phyloP scores from a whole-genome alignment of 1,140 invertebrate species.

The Heliothis subflexa region DNA sequence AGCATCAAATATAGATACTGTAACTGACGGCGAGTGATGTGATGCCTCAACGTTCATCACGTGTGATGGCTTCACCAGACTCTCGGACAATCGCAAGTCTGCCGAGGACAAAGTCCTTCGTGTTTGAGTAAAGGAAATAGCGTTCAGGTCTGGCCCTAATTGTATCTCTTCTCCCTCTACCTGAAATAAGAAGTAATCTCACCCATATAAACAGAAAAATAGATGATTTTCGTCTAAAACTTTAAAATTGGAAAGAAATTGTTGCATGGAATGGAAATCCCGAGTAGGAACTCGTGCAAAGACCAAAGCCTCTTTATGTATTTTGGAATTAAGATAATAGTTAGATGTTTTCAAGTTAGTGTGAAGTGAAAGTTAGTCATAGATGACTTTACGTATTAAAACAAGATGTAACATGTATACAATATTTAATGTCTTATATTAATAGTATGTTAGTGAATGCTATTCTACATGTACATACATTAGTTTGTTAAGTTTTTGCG shows the following conservation, averaged over 20 bases:
- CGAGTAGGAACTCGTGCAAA: slow-evolving; percentile 70
- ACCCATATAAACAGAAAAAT: slow-evolving; percentile 81
- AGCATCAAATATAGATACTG: slow-evolving; percentile 87
- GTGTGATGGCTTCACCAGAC: slow-evolving; percentile 79
- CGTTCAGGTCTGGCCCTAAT: slow-evolving; percentile 84
- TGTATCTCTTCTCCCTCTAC: slow-evolving; percentile 85
- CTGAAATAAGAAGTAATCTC: slow-evolving; percentile 86
- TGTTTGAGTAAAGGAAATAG: slow-evolving; percentile 84
- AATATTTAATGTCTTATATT: slow-evolving; percentile 64
- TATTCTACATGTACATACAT: slow-evolving; percentile 62
- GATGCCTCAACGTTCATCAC: slow-evolving; percentile 85
- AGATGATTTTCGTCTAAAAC: slow-evolving; percentile 52
- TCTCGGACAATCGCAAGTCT: slow-evolving; percentile 83
- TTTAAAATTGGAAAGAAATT: slow-evolving; percentile 43
- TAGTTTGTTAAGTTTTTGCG: slow-evolving; percentile 58
- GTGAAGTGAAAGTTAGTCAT: slow-evolving; percentile 53
- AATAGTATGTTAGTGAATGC: slow-evolving; percentile 60
- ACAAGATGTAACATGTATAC: slow-evolving; percentile 67
- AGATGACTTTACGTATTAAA: slow-evolving; percentile 62
- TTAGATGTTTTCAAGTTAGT: slow-evolving; percentile 54
- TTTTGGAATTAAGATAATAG: slow-evolving; percentile 68
- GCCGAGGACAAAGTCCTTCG: slow-evolving; percentile 82
- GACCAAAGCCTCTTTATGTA: slow-evolving; percentile 85
- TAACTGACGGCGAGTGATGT: slow-evolving; percentile 85
- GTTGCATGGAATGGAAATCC: slow-evolving; percentile 52